Base-by-base conservation (phyloP, 2,888 invertebrate species). In the Hemithea aestivaria region DNA sequence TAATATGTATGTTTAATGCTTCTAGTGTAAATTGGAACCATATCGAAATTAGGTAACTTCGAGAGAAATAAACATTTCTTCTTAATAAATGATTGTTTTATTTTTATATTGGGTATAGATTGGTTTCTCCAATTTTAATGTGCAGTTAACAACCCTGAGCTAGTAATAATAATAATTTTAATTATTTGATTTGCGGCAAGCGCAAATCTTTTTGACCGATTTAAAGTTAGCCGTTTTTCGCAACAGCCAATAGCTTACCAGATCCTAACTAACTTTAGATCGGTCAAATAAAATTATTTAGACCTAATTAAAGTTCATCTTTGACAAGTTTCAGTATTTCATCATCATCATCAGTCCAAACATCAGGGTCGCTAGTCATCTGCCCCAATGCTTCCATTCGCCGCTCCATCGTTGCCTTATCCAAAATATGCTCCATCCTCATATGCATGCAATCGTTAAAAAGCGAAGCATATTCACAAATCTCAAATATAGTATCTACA, bases 391-490 rank as follows among this genome's bases (percentile, higher is more conserved):
- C 81, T 35, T 82, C 75, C 84, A 87, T 78, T 0, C 85, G 56
- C 2, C 83, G 60, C 27, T 85, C 82, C 80, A 85, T 76, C 3
- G 68, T 80, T 29, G 79, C 64, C 44, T 77, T 80, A 30, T 85
- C 84, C 27, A 87, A 38, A 2, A 85, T 68, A 57, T 87, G 85
- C 26, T 85, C 85, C 84, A 84, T 83, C 37, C 75, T 81, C 56
- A 83, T 78, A 56, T 85, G 84, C 85, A 87, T 87, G 26, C 85
- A 87, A 36, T 87, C 87, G 31, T 87, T 87, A 29, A 87, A 87
- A 1, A 80, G 63, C 0, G 84, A 75, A 4, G 85, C 79, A 30
- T 74, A 84, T 45, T 87, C 85, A 29, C 85, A 87, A 12, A 87
- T 70, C 43, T 87, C 85, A 25, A 85, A 87, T 6, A 84, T 73